Conservation (phyloP, 2,113 vertebrate genomes). For the Saimiri boliviensis region DNA sequence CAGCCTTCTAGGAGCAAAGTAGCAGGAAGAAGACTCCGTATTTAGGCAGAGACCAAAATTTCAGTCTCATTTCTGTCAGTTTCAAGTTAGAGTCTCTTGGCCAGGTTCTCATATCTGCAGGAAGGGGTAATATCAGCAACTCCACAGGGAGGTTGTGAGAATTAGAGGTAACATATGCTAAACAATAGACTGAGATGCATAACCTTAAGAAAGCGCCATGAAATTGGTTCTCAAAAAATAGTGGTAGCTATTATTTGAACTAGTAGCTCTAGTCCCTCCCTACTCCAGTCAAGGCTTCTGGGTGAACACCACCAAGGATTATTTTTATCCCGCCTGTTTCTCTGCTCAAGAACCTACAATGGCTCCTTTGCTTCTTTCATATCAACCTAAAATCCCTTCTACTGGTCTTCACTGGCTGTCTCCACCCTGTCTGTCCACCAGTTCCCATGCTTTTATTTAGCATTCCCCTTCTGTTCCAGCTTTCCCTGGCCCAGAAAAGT, state of each 20-base stretch:
- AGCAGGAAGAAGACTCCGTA: neutral
- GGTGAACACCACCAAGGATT: no score
- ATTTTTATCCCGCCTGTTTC: neutral
- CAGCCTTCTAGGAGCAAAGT: neutral
- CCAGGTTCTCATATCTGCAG: neutral
- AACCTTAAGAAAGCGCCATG: neutral
- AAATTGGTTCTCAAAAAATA: neutral
- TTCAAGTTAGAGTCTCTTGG: neutral
- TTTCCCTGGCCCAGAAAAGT: neutral
- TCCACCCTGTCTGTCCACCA: neutral
- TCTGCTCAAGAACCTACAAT: neutral
- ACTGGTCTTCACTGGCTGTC: neutral
- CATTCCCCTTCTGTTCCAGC: no score
- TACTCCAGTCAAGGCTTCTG: neutral
- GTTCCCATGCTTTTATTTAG: neutral
- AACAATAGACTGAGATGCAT: neutral
- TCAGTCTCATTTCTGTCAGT: neutral
- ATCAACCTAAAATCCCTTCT: no score
- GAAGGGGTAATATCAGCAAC: neutral
- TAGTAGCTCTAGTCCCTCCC: neutral
- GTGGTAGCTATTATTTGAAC: neutral
- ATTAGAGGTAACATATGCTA: neutral
- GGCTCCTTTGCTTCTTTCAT: neutral
- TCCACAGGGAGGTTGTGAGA: neutral
- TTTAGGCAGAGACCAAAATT: neutral